Base-by-base conservation (phyloP, 2,113 vertebrate species). In the Dissostichus mawsoni region DNA sequence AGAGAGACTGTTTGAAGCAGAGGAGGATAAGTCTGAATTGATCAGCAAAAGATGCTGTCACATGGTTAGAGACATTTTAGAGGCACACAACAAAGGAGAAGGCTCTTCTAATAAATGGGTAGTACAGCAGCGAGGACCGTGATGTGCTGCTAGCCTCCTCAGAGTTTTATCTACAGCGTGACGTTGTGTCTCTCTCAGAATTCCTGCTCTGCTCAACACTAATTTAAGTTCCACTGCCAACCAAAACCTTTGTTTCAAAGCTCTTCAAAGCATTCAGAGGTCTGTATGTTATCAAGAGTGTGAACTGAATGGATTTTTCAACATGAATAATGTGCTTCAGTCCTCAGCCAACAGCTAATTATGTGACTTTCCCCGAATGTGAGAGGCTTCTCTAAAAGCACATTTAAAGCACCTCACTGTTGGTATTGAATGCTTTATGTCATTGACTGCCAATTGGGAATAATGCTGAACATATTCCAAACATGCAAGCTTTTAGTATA, bases 31-130 rank as follows among this genome's bases (percentile, higher is more conserved):
- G 78, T 23, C 56, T 56, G 64, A 57, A 25, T 33, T 69, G 11
- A 62, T 66, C 45, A 66, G 50, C 47, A 61, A 74, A 81, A 55
- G 33, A 69, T 61, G 69, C 36, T 51, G 53, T 52, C 52, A 71
- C 4, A 20, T 61, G 3, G 4, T 14, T 51, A 53, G 61, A 80
- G 75, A 72, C 8, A 7, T 59, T 75, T 80, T 36, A 11, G 55
- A 69, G 41, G 12, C 47, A 53, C n/a, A 63, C 45, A 50, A 20
- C 18, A 48, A 58, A 78, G 18, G 68, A 72, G 53, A 71, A 71
- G 65, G 16, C 29, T 74, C 41, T 59, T 66, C 47, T 89, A 76
- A 81, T 85, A 69, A 82, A 53, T 47, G 45, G 47, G 61, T 25
- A 59, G 18, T 52, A 62, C 47, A 58, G 29, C 17, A 66, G 69